Evolutionary conservation across 2,113 vertebrate species (phyloP), one percentile per base, ranked within the genome.

Genomic region (Eclectus roratus): DNA sequence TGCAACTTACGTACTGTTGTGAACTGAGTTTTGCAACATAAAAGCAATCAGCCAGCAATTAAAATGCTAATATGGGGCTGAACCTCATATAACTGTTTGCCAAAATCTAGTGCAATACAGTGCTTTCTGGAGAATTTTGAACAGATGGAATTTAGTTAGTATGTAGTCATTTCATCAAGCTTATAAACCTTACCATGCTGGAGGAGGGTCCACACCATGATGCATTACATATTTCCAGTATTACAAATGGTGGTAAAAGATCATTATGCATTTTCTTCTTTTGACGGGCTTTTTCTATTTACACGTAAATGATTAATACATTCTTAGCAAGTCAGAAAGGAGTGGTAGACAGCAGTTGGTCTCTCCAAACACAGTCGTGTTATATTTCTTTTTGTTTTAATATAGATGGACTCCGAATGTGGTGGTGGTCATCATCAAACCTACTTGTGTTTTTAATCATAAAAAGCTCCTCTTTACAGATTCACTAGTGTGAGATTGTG

Each of bases 1-100:
- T 97, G 97, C 96, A 96, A 93, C 94, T 95, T 94, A 89, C 95
- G 84, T 53, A 83, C 93, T 96, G 49, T 91, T 86, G 58, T 70
- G 84, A 95, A 66, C 93, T 56, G 96, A 96, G 91, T 93, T 96
- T 79, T 97, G 93, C 91, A 96, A 95, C 93, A 97, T 96, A 93
- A 97, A 97, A 97, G 95, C 96, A 83, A 97, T 97, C 93, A 96
- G 95, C 44, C 94, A 87, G 96, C 96, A 97, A 97, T 97, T 98
- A 98, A 98, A 98, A 98, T 98, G 98, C 96, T 98, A 97, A 98
- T 97, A 15, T 52, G 44, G 84, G 93, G 80, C 84, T 93, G 91
- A 91, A 94, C 96, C 88, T 89, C 53, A 17, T 60, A 28, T 33
- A 94, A 80, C 17, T 61, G 79, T 91, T 91, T 87, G 95, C 94